Evolutionary conservation across 2,797 vertebrate genomes (phyloP), one percentile per base, ranked within the genome.

Genomic region (Labeo calbasu): DNA sequence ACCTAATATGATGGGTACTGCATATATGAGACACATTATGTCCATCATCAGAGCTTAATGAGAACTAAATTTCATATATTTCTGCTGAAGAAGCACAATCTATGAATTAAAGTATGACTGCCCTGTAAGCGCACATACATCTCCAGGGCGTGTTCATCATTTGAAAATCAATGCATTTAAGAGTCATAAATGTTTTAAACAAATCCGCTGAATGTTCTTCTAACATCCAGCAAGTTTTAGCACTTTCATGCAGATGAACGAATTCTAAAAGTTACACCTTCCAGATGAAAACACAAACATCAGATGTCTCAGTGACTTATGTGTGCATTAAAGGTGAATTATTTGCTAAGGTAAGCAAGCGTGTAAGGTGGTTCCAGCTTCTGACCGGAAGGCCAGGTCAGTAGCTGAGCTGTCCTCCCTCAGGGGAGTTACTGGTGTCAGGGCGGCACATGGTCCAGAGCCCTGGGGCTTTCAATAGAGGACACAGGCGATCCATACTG

Each of bases 401-500:
- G 61, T 40, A 23, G 36, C 71, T 21, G 43, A 82, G 50, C 36
- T 50, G 55, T 77, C 65, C 28, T 70, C 55, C 53, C 77, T 84
- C 82, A 15, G 15, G 86, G 57, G 86, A 82, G 50, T 63, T 66
- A 57, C 79, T 77, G 48, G 72, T 81, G 83, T 86, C 85, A 86
- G 50, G 32, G 17, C 63, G 65, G 73, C 79, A 57, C 72, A 72
- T 32, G 71, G 43, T 78, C 83, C 25, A 77, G 48, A 77, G 73
- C 82, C 73, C 73, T 53, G 68, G 83, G 82, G 73, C 73, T 78
- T 80, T 87, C 78, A 63, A 82, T 40, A 84, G 73, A 84, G 66
- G 79, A 84, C 86, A 87, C 79, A 8, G 59, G 5, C 68, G 50
- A 87, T 87, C 86, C 57, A 87, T 82, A 87, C 66, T 73, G 73